Evolutionary conservation across 2,113 vertebrate species (phyloP).

Genomic region (Heloderma charlesbogerti): DNA sequence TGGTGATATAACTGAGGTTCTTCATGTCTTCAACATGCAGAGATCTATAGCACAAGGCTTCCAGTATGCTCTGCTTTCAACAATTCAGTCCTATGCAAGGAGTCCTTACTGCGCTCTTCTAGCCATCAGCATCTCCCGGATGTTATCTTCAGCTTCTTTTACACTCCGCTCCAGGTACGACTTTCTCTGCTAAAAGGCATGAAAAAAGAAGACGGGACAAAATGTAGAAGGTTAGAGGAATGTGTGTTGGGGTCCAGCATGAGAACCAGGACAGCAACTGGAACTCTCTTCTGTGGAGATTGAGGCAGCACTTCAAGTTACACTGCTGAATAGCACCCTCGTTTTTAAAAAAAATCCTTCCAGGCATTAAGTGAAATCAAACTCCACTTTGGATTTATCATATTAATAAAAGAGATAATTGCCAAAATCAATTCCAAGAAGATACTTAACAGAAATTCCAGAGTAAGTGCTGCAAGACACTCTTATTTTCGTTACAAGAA

Average conservation of each 20-base stretch:
- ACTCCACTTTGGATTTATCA: neutral
- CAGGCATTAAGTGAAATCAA: neutral
- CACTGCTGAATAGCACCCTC: neutral
- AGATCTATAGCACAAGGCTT: accelerated
- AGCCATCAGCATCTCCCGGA: conserved; percentile 96
- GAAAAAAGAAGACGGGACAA: neutral
- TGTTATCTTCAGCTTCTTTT: conserved; percentile 96
- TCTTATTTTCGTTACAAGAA: neutral
- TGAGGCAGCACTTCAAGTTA: neutral
- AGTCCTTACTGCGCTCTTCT: conserved; percentile 85
- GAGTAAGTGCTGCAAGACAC: neutral
- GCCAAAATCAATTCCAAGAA: neutral
- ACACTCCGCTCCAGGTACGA: conserved; percentile 94
- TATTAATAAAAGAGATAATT: neutral
- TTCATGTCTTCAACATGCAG: neutral
- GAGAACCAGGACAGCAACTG: neutral
- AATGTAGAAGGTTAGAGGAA: neutral
- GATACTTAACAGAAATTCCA: neutral
- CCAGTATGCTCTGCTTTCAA: neutral
- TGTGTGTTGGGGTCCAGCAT: too few relatives aligned
- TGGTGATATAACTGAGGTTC: neutral
- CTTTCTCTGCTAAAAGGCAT: conserved; percentile 89
- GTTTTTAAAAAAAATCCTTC: neutral
- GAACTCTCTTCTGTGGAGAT: neutral
- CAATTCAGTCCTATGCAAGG: accelerated